Conservation (phyloP, 2,113 vertebrate genomes). For the Pterocles burchelli region DNA sequence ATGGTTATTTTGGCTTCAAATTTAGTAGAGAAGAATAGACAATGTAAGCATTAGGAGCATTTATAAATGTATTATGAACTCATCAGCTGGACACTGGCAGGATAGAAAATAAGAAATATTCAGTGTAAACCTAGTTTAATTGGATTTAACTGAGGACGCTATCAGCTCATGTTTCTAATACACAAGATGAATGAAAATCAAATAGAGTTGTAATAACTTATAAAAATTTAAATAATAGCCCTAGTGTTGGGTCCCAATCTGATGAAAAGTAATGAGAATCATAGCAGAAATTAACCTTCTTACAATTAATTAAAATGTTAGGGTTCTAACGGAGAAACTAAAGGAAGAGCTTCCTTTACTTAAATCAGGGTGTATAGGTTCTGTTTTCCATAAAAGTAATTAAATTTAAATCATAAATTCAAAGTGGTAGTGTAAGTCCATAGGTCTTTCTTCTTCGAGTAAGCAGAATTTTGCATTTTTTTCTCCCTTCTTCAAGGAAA, state of each 20-base stretch:
- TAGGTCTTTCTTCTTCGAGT: background rate
- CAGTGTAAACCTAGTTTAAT: conserved; percentile 23
- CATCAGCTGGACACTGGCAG: background rate
- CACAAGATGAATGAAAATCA: conserved; percentile 36
- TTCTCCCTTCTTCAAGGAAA: background rate
- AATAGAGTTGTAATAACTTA: background rate
- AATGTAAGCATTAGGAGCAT: background rate
- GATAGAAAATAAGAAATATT: background rate
- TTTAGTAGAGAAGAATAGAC: background rate
- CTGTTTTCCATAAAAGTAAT: background rate
- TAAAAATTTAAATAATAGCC: background rate
- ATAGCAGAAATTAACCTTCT: background rate
- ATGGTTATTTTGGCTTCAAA: background rate
- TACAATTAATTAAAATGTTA: background rate
- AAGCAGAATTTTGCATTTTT: background rate
- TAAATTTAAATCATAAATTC: background rate
- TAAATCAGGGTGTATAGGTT: background rate
- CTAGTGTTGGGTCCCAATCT: background rate
- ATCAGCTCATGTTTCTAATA: background rate
- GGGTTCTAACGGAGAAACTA: background rate
- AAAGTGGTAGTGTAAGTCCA: background rate
- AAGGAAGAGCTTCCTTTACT: background rate
- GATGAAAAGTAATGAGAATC: background rate
- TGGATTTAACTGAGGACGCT: background rate
- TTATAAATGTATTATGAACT: conserved; percentile 51